Conservation (phyloP, 2,113 vertebrate genomes). For the Sinosuthora webbiana region DNA sequence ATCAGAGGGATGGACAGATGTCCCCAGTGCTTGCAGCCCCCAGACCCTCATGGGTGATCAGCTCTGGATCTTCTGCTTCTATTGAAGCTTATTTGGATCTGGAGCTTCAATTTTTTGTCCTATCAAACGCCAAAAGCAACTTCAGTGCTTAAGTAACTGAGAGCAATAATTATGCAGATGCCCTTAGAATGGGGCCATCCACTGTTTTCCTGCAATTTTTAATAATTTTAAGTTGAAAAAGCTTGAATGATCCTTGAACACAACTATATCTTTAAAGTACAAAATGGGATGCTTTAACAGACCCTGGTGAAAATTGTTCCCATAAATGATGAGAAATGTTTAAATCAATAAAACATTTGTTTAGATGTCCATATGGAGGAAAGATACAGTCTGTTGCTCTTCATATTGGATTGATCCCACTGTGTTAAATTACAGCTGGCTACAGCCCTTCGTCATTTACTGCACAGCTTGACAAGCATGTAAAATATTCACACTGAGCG, state of each 20-base stretch:
- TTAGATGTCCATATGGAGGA: conserved; percentile 26
- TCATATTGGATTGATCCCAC: conserved; percentile 21
- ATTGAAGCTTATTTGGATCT: neutral
- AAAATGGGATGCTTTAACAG: conserved; percentile 5
- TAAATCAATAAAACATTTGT: conserved; percentile 53
- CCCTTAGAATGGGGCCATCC: neutral
- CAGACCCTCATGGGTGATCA: accelerated
- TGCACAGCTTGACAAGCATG: conserved; percentile 42
- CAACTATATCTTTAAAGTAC: neutral
- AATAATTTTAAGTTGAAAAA: neutral
- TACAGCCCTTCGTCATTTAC: neutral
- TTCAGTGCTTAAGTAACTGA: neutral
- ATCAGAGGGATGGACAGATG: neutral
- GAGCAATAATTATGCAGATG: neutral
- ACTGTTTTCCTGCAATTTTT: neutral
- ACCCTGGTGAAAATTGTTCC: neutral
- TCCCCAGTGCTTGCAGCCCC: neutral
- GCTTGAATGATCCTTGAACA: neutral
- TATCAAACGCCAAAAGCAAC: neutral
- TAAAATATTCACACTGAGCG: conserved; percentile 20
- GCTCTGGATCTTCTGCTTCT: neutral
- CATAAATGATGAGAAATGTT: conserved; percentile 50
- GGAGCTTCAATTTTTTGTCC: neutral
- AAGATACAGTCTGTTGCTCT: conserved; percentile 39
- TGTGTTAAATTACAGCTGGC: conserved; percentile 33